Evolutionary conservation across 1,140 invertebrate genomes (phyloP).

Genomic region (Bombus confusus): DNA sequence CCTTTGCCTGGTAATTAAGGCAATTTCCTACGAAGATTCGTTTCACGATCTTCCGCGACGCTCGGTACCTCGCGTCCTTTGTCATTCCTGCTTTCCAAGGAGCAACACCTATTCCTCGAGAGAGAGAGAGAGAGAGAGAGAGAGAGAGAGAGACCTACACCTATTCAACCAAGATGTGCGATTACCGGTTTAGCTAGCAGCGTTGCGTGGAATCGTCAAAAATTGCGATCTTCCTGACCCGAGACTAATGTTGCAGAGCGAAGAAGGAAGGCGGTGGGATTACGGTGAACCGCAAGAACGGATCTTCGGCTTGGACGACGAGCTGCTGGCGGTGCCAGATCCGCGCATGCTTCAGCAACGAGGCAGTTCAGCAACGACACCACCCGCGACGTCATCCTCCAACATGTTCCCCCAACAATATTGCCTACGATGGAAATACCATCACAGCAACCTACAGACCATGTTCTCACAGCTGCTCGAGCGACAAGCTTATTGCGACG

Average conservation of each 20-base stretch:
- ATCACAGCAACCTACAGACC: constrained; percentile 93
- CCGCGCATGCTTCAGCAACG: constrained; percentile 80
- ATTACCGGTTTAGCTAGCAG: background rate
- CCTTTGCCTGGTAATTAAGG: too few species aligned
- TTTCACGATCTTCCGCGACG: too few species aligned
- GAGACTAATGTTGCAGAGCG: constrained; percentile 39
- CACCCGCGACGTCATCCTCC: constrained; percentile 63
- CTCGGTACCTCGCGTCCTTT: too few species aligned
- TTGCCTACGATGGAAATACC: constrained; percentile 95
- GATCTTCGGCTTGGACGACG: constrained; percentile 62
- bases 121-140: too few species aligned
- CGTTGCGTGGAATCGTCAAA: background rate
- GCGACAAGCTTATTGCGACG: constrained; percentile 94
- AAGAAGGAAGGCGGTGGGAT: constrained; percentile 33
- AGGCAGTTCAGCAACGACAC: constrained; percentile 64
- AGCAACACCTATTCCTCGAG: too few species aligned
- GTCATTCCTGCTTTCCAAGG: too few species aligned
- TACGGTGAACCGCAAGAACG: constrained; percentile 68
- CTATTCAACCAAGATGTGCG: too few species aligned
- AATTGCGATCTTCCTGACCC: background rate
- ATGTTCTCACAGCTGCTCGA: constrained; percentile 95
- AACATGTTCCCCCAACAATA: constrained; percentile 92
- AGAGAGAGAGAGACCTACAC: too few species aligned
- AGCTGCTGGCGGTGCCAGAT: constrained; percentile 67
- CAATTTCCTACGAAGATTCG: too few species aligned